A percentile compares a stretch with the other conserved stretches of the same genome.
These are phyloP conservation scores for Neofelis nebulosa DNA, from an alignment of 2,113 vertebrate species.

Conservation along the genomic window DNA sequence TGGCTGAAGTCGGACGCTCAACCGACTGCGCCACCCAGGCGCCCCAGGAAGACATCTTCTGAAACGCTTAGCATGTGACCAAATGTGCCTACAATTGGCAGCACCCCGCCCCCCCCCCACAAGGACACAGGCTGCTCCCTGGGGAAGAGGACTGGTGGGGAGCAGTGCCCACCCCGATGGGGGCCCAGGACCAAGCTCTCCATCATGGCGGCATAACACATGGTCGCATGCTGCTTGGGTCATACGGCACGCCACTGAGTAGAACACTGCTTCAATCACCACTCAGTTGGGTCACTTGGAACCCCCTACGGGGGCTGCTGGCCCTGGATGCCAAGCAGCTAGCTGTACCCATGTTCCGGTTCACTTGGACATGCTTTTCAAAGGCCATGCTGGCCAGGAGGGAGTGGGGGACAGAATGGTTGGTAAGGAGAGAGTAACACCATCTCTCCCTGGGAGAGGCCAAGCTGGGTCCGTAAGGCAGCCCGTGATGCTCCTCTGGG, in stretches of 20 bases:
- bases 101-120: fast-evolving
- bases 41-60: not conserved
- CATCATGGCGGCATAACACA: fast-evolving
- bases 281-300: fast-evolving
- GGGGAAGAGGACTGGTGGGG: fast-evolving
- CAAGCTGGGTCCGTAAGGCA: fast-evolving
- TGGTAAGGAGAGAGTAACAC: fast-evolving
- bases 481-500: not conserved
- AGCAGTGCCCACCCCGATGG: fast-evolving
- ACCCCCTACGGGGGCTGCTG: not conserved
- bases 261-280: fast-evolving
- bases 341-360: fast-evolving
- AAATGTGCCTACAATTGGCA: fast-evolving
- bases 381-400: fast-evolving
- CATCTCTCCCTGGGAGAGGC: too few species aligned
- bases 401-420: fast-evolving
- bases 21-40: too few species aligned
- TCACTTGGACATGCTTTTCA: not conserved
- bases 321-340: fast-evolving
- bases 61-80: not conserved
- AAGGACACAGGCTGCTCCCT: fast-evolving
- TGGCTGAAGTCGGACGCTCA: too few species aligned
- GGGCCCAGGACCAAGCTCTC: not conserved
- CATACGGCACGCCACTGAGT: fast-evolving
- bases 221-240: fast-evolving